Evolutionary conservation across 1,140 invertebrate species (phyloP).

Genomic region (Drepana arcuata): DNA sequence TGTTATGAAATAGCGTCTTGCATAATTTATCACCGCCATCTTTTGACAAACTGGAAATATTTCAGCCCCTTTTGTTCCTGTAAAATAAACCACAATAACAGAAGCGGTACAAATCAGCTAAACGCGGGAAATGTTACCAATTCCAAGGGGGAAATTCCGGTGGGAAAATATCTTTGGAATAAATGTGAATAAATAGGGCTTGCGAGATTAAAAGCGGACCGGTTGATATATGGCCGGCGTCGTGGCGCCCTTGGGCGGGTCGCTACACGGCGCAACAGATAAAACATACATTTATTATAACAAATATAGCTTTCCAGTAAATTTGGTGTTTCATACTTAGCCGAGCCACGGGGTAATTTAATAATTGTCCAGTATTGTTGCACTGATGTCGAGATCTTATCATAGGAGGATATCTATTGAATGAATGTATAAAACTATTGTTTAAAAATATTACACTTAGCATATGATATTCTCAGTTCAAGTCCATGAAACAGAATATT

Average conservation of each 20-base stretch:
- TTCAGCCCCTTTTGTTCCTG: constrained; percentile 29
- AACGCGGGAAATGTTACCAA: constrained; percentile 46
- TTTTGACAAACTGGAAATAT: constrained; percentile 29
- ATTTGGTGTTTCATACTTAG: background rate
- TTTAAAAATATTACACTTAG: background rate
- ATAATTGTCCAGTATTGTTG: background rate
- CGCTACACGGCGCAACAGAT: constrained; percentile 17
- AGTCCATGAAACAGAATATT: constrained; percentile 33
- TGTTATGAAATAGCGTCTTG: constrained; percentile 5
- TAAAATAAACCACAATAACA: constrained; percentile 37
- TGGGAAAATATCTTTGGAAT: constrained; percentile 57
- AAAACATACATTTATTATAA: constrained; percentile 8
- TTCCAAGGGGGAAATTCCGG: constrained; percentile 47
- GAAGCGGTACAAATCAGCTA: constrained; percentile 40
- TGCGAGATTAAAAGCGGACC: constrained; percentile 53
- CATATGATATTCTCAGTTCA: constrained; percentile 18
- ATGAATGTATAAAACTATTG: background rate
- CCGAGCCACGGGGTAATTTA: background rate
- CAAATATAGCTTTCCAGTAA: background rate
- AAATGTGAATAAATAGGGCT: constrained; percentile 63
- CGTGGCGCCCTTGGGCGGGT: constrained; percentile 16
- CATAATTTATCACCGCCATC: constrained; percentile 24
- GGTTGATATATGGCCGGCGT: constrained; percentile 35
- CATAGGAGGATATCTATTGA: background rate
- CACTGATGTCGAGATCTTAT: background rate